Evolutionary conservation across 2,113 vertebrate genomes (phyloP).

Genomic region (Apteryx mantelli): DNA sequence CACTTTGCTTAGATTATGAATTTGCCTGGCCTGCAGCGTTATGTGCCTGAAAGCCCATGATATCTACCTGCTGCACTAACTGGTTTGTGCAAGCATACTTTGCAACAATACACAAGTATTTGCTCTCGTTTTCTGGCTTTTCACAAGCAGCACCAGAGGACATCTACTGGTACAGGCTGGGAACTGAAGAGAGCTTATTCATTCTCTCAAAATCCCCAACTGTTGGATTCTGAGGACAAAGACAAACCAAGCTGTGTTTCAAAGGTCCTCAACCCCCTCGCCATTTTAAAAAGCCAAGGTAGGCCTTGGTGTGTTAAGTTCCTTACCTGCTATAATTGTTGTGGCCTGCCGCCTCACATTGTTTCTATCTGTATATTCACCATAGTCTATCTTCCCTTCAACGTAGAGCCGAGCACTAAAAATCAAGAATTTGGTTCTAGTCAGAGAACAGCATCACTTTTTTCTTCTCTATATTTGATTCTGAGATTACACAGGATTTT

Average conservation of each 20-base stretch:
- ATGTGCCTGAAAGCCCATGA: neutral
- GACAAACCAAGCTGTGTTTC: neutral
- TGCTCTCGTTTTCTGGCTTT: neutral
- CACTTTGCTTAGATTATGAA: neutral
- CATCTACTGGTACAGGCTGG: neutral
- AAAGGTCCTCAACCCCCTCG: neutral
- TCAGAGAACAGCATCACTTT: neutral
- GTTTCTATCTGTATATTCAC: slow-evolving; percentile 96
- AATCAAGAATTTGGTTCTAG: neutral
- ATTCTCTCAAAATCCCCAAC: neutral
- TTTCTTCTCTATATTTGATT: neutral
- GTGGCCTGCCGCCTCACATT: slow-evolving; percentile 94
- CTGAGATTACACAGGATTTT: neutral
- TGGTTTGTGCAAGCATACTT: neutral
- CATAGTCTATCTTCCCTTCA: slow-evolving; percentile 97
- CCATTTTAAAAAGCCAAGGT: neutral
- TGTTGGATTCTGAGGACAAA: neutral
- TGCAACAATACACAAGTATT: neutral
- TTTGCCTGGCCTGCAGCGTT: neutral
- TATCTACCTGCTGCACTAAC: neutral
- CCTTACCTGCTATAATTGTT: slow-evolving; percentile 93
- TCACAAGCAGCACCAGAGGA: neutral
- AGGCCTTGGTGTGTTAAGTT: neutral
- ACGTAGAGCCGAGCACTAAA: slow-evolving; percentile 88
- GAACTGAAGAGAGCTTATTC: neutral